phyloP scores from a whole-genome alignment of 2,113 vertebrate species.

The Vicugna pacos region DNA sequence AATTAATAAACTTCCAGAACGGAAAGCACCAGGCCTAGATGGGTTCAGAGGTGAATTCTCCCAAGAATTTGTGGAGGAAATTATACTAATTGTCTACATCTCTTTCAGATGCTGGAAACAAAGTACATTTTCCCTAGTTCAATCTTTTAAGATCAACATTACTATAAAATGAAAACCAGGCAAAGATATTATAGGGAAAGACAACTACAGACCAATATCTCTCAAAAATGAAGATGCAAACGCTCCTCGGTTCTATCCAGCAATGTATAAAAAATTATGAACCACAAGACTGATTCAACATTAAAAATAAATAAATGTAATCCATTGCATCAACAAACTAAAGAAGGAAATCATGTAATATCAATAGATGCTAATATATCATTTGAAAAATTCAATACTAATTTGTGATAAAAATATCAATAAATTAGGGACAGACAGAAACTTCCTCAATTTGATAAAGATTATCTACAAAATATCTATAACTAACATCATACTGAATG shows the following conservation, averaged over 20 bases:
- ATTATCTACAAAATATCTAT: not conserved
- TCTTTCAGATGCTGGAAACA: not conserved
- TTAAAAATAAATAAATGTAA: no score
- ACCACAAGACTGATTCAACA: no score
- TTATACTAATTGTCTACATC: not conserved
- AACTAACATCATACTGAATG: not conserved
- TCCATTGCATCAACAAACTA: no score
- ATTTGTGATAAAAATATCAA: not conserved
- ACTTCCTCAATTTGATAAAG: not conserved
- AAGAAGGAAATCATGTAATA: no score
- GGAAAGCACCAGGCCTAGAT: not conserved
- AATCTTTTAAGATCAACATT: no score
- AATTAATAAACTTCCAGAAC: not conserved
- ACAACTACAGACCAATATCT: not conserved
- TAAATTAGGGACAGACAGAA: not conserved
- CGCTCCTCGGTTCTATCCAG: not conserved
- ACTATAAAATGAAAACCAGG: not conserved
- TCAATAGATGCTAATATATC: no score
- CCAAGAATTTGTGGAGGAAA: not conserved
- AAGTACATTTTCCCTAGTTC: no score
- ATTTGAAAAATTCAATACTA: not conserved
- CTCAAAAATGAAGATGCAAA: not conserved
- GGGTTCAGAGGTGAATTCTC: no score
- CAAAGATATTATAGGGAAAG: not conserved
- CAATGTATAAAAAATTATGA: not conserved